A percentile compares a stretch with the other conserved stretches of the same genome.
These are phyloP conservation scores for Stegastes partitus DNA, from an alignment of 2,113 vertebrate genomes.

Conservation along the genomic window DNA sequence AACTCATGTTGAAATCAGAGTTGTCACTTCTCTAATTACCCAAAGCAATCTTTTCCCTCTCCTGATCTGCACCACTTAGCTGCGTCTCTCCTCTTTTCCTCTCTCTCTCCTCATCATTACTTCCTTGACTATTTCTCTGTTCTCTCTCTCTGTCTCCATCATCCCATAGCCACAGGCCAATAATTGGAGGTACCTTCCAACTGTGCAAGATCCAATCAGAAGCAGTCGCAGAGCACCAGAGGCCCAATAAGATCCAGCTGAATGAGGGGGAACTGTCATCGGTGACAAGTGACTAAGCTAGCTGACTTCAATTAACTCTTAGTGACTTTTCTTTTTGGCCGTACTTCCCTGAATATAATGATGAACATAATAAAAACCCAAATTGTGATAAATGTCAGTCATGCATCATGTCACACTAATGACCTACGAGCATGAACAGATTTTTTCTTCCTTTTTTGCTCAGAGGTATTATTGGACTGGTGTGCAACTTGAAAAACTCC, in stretches of 20 bases:
- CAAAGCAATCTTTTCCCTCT: constrained; percentile 76
- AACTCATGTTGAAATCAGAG: constrained; percentile 73
- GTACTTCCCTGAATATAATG: constrained; percentile 25
- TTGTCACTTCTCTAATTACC: constrained; percentile 82
- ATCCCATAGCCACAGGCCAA: constrained; percentile 66
- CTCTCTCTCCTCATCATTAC: constrained; percentile 41
- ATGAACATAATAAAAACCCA: background rate
- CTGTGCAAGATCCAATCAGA: constrained; percentile 76
- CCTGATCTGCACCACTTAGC: constrained; percentile 53
- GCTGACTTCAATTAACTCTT: constrained; percentile 45
- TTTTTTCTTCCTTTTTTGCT: too few species aligned
- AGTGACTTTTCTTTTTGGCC: constrained; percentile 6
- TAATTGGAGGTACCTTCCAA: constrained; percentile 75
- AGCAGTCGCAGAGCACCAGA: constrained; percentile 50
- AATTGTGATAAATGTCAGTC: constrained; percentile 22
- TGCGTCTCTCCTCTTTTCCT: constrained; percentile 21
- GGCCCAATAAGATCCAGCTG: constrained; percentile 52
- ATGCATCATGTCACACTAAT: background rate
- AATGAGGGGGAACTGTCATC: constrained; percentile 44
- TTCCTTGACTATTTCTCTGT: constrained; percentile 32
- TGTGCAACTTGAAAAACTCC: too few species aligned
- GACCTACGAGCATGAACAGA: background rate
- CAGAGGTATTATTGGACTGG: too few species aligned
- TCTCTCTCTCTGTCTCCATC: constrained; percentile 43
- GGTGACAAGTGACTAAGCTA: constrained; percentile 40